A percentile compares a stretch with the other conserved stretches of the same genome.
These are phyloP conservation scores for Takifugu bimaculatus DNA, from an alignment of 2,113 vertebrate genomes.

Conservation along the genomic window DNA sequence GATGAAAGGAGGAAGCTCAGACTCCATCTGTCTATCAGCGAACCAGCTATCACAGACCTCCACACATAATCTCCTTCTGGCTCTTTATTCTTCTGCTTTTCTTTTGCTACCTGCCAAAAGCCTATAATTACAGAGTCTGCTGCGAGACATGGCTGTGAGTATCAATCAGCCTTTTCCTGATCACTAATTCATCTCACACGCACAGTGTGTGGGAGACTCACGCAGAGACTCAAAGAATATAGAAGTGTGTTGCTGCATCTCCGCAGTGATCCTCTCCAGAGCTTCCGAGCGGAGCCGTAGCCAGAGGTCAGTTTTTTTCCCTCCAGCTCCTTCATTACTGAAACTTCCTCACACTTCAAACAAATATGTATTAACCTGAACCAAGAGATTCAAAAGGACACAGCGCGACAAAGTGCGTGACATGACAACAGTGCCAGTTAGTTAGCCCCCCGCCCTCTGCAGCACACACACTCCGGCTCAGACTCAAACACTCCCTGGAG, in stretches of 20 bases:
- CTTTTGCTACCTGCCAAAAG: slow-evolving; percentile 34
- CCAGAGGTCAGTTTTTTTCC: background rate
- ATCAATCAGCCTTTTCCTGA: slow-evolving; percentile 32
- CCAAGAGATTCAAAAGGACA: no score
- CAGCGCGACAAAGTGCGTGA: no score
- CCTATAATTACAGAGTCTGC: slow-evolving; percentile 51
- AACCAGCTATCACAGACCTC: slow-evolving; percentile 26
- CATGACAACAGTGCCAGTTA: no score
- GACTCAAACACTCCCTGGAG: no score
- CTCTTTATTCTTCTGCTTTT: slow-evolving; percentile 35
- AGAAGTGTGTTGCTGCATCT: slow-evolving; percentile 39
- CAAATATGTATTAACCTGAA: background rate
- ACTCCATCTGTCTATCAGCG: slow-evolving; percentile 18
- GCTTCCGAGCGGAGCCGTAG: slow-evolving; percentile 4
- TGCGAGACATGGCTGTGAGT: slow-evolving; percentile 31
- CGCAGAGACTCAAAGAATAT: slow-evolving; percentile 39
- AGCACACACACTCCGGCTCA: no score
- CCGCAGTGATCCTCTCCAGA: slow-evolving; percentile 45
- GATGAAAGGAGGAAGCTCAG: slow-evolving; percentile 24
- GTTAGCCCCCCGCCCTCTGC: no score
- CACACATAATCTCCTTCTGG: slow-evolving; percentile 11
- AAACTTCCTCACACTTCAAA: no score
- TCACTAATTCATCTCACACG: slow-evolving; percentile 46
- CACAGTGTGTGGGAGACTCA: slow-evolving; percentile 42
- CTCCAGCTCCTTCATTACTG: background rate